Base-by-base conservation (phyloP, 2,888 invertebrate species). In the Agrochola macilenta region DNA sequence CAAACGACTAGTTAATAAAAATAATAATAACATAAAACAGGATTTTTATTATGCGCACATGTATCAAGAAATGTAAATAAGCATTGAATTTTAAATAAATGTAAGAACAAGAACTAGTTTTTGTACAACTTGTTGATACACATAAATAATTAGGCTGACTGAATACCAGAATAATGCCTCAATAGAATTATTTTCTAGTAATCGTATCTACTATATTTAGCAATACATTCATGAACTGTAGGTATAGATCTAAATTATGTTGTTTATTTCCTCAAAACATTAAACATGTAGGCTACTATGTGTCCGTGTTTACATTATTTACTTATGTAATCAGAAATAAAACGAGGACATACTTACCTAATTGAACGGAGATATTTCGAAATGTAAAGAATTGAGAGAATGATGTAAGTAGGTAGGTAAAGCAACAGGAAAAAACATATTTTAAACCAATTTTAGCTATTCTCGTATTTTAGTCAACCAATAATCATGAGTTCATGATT, bases 301-400 rank as follows among this genome's bases (percentile, higher is more conserved):
- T 66, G 54, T 73, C 74, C 60, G 65, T 78, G 64, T 76, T 85
- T 66, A 69, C 60, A 72, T 86, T 82, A 69, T 72, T 82, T 66
- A 60, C 69, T 78, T 86, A 86, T 58, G 83, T 86, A 83, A 83
- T 86, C 83, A 86, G 46, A 86, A 83, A 69, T 65, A 78, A 86
- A 72, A 78, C 61, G 79, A 83, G 74, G 87, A 86, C 86, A 74
- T 74, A 82, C 84, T 81, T 75, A 85, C 84, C 66, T 70, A 81
- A 74, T 81, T 85, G 69, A 74, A 65, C 68, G 30, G 63, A 71
- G 71, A 64, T 78, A 75, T 84, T 76, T 74, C 76, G 69, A 78
- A 76, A 78, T 68, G 61, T n/a, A 54, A 54, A 80, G 81, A 80
- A 64, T 72, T 72, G 57, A 66, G 46, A 58, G 58, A 65, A 57